Evolutionary conservation across 2,888 invertebrate species (phyloP).

Genomic region (Embidobia sp.): DNA sequence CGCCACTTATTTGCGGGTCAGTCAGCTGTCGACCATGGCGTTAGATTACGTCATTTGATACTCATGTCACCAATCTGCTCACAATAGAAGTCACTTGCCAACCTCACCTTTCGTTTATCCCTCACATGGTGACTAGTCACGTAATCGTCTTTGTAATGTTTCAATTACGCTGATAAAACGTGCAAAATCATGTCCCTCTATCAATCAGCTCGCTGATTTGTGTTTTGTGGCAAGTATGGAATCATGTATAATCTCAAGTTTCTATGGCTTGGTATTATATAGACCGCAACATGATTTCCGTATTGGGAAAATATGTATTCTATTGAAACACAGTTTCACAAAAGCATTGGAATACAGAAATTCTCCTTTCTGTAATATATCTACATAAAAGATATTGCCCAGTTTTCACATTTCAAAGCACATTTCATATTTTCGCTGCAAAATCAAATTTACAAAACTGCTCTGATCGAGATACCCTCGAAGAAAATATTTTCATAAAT

Average conservation of each 20-base stretch:
- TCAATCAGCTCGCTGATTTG: not conserved
- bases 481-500: no score
- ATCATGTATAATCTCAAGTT: not conserved
- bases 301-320: no score
- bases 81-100: no score
- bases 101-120: slow-evolving; percentile 18
- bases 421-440: not conserved
- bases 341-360: not conserved
- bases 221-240: not conserved
- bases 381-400: not conserved
- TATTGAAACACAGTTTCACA: not conserved
- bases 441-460: not conserved
- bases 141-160: slow-evolving; percentile 7
- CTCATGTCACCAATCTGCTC: no score
- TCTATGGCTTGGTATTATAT: no score
- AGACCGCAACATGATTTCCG: no score
- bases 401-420: not conserved
- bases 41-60: no score
- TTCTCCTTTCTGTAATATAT: no score
- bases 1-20: no score
- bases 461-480: no score
- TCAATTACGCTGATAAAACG: slow-evolving; percentile 2
- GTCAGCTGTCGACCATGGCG: no score
- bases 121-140: not conserved
- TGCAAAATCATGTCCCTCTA: not conserved